phyloP scores from a whole-genome alignment of 2,113 vertebrate species.

The Pionites leucogaster region DNA sequence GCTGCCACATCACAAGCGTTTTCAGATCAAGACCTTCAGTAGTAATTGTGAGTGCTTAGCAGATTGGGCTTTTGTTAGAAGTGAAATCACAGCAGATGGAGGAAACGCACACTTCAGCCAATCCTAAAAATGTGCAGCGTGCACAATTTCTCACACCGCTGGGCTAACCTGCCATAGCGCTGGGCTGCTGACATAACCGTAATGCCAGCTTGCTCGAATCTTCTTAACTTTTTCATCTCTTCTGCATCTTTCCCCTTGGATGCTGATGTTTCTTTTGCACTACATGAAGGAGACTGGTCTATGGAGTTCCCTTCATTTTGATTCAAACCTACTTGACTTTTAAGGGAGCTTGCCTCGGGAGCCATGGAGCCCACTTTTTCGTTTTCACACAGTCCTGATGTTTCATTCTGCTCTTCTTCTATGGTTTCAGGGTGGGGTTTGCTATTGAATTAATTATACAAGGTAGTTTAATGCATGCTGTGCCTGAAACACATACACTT shows the following conservation, averaged over 20 bases:
- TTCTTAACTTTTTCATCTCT: conserved; percentile 81
- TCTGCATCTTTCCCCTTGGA: conserved; percentile 68
- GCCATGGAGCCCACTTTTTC: not conserved
- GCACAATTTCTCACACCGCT: conserved; percentile 10
- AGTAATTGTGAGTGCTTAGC: conserved; percentile 3
- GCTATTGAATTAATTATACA: conserved; percentile 79
- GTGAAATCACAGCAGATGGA: not conserved
- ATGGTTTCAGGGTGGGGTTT: conserved; percentile 75
- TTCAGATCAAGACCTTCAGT: not conserved
- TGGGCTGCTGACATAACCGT: conserved; percentile 87
- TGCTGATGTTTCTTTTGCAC: conserved; percentile 5
- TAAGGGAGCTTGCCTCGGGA: not conserved
- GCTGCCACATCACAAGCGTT: not conserved
- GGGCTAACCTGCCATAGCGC: conserved; percentile 90
- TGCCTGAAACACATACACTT: not conserved
- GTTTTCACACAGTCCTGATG: conserved; percentile 53
- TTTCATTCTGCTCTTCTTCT: conserved; percentile 78
- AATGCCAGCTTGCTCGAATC: conserved; percentile 88
- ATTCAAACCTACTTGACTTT: conserved; percentile 2
- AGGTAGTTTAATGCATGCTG: conserved; percentile 41
- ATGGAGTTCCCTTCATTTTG: conserved; percentile 47
- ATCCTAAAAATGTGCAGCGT: conserved; percentile 15
- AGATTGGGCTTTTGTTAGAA: conserved; percentile 20
- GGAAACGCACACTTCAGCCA: conserved; percentile 2
- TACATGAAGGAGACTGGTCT: conserved; percentile 47